Evolutionary conservation across 2,797 vertebrate genomes (phyloP).

Genomic region (Eurystomus glaucurus): DNA sequence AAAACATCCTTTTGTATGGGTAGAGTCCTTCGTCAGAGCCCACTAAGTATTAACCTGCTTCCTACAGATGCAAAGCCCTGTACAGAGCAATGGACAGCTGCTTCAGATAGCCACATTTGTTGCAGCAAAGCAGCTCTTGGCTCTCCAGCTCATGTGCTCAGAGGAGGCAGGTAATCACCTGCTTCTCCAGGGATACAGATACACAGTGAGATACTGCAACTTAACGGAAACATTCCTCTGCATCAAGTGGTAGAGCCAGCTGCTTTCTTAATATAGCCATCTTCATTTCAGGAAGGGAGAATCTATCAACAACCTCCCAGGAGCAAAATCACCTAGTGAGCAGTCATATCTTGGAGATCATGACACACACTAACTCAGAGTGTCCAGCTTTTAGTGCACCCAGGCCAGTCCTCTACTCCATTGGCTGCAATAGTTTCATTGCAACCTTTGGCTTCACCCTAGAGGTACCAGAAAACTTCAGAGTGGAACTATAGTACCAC

Average conservation of each 20-base stretch:
- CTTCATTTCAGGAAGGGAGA: neutral
- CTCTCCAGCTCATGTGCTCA: neutral
- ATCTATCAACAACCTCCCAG: constrained; percentile 26
- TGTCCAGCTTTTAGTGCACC: neutral
- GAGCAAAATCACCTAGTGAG: neutral
- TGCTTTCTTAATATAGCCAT: neutral
- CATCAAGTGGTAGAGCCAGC: constrained; percentile 47
- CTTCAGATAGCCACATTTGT: neutral
- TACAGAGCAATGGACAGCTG: rapidly evolving
- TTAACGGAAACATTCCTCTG: constrained; percentile 51
- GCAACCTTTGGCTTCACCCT: neutral
- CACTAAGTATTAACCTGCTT: neutral
- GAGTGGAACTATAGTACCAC: neutral
- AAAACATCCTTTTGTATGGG: neutral
- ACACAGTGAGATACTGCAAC: neutral
- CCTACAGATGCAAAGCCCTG: neutral
- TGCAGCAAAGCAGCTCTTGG: neutral
- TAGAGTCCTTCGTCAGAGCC: neutral
- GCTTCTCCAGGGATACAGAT: neutral
- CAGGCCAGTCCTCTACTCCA: neutral
- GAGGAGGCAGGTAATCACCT: neutral
- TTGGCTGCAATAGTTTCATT: neutral
- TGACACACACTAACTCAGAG: neutral
- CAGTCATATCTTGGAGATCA: neutral
- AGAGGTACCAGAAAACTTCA: neutral